Conservation (phyloP, 2,797 vertebrate genomes). For the Oreochromis grahami region DNA sequence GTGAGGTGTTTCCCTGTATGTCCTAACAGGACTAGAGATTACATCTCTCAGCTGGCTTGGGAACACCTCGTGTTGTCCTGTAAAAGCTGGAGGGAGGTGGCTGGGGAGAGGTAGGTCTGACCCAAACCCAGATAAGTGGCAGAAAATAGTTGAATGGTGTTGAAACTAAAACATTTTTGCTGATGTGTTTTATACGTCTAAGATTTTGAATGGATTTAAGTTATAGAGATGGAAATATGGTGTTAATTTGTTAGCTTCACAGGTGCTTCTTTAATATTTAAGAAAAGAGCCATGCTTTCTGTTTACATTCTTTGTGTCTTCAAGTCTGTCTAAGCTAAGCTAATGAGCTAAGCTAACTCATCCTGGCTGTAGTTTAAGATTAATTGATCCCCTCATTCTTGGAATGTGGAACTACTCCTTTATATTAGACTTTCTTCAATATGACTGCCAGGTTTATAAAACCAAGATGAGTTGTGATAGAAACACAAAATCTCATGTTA, state of each 20-base stretch:
- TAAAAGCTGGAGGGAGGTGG: not conserved
- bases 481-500: not conserved
- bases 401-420: not conserved
- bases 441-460: not conserved
- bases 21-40: not conserved
- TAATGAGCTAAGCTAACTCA: not conserved
- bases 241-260: not conserved
- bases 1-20: not conserved
- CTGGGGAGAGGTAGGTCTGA: not conserved
- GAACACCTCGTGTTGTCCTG: not conserved
- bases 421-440: not conserved
- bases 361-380: not conserved
- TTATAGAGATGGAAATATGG: not conserved
- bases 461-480: not conserved
- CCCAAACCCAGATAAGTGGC: not conserved
- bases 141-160: not conserved
- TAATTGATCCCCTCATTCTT: not conserved
- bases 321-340: not conserved
- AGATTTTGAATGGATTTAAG: not conserved
- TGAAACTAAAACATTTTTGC: not conserved
- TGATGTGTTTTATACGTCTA: not conserved
- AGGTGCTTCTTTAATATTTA: not conserved
- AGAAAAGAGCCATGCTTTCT: not conserved
- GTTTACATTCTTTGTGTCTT: not conserved
- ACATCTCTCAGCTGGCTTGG: rapidly evolving